Conservation (phyloP, 35 echinoderm and acorn worm species). For the Acanthaster planci region DNA sequence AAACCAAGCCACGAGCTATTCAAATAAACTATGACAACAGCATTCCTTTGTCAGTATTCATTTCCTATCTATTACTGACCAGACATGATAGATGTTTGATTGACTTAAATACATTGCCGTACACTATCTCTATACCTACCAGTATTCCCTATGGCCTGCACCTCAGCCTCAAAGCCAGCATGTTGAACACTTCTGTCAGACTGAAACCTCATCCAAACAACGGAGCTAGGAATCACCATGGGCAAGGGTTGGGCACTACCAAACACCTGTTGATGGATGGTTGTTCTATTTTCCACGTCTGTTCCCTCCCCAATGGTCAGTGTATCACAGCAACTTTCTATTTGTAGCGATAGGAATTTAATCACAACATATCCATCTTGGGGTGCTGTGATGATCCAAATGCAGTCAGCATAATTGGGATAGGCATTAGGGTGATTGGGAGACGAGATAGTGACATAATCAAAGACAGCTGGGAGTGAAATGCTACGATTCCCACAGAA, state of each 20-base stretch:
- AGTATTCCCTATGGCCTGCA: not conserved
- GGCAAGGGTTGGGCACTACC: not conserved
- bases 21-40: too few species aligned
- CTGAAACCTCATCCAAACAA: not conserved
- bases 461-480: not conserved
- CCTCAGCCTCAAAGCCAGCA: not conserved
- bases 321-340: slow-evolving; percentile 27
- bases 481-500: not conserved
- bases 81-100: too few species aligned
- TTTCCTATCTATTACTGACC: too few species aligned
- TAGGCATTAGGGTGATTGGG: slow-evolving; percentile 40
- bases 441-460: not conserved
- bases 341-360: slow-evolving; percentile 14
- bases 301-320: slow-evolving; percentile 11
- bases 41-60: too few species aligned
- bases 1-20: too few species aligned
- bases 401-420: slow-evolving; percentile 8
- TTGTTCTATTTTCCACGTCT: not conserved
- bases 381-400: not conserved
- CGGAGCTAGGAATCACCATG: not conserved
- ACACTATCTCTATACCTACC: not conserved
- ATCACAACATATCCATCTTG: slow-evolving; percentile 2
- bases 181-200: not conserved
- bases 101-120: too few species aligned
- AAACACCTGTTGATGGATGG: not conserved